Base-by-base conservation (phyloP, 2,888 invertebrate genomes). In the Hypolimnas misippus region DNA sequence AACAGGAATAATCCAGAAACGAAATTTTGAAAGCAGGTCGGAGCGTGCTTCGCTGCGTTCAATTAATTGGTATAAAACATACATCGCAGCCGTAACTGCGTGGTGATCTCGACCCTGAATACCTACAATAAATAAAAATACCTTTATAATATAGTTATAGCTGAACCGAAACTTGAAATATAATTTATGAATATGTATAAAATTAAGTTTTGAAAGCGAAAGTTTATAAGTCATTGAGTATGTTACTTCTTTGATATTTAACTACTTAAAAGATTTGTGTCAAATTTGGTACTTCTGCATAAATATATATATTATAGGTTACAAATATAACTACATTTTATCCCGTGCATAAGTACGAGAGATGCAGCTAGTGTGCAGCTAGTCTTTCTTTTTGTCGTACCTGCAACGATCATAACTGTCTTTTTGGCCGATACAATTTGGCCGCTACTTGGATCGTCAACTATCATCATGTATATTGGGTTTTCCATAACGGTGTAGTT, bases 101-200 rank as follows among this genome's bases (percentile, higher is more conserved):
- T 89, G 83, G 44, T 92, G 92, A 63, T 92, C 92, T 49, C 89
- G 82, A 0, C 91, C 91, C 70, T 87, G 89, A 21, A 92, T 89
- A 58, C 91, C 91, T 91, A 21, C n/a, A 46, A 46, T n/a, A 21
- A 21, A 5, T 5, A 6, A n/a, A n/a, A n/a, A n/a, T 46, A 46
- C 21, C 17, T 2, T 19, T 17, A 8, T 14, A 40, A 6, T 40
- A 8, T 10, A 42, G 2, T 42, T 16, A 8, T 16, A 17, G n/a
- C 29, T 4, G 29, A 6, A 4, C 3, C 3, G 6, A 4, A 29
- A 29, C 29, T 29, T 29, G 3, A n/a, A n/a, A n/a, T n/a, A n/a
- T n/a, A n/a, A n/a, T n/a, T n/a, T n/a, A n/a, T n/a, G n/a, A n/a
- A n/a, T n/a, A n/a, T n/a, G n/a, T n/a, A n/a, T n/a, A n/a, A n/a